Base-by-base conservation (phyloP, 2,888 invertebrate species). In the Morpho achilles region DNA sequence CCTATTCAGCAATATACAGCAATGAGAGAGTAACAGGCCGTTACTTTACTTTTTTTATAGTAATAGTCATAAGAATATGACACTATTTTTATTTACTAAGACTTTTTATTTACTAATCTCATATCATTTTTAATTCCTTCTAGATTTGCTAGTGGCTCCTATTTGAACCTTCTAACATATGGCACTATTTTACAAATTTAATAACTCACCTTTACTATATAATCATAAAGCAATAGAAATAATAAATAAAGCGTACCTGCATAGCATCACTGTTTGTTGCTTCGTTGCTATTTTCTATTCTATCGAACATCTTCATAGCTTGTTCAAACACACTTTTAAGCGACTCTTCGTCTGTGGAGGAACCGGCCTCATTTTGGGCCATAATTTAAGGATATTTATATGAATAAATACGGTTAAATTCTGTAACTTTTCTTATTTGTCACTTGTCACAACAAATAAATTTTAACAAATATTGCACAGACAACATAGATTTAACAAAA, bases 251-350 rank as follows among this genome's bases (percentile, higher is more conserved):
- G 9, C 68, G 64, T 66, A 96, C 96, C 91, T 96, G 96, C 67
- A 94, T 91, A 72, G 93, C 87, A 41, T 91, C 80, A 69, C 94
- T 94, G 73, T 95, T 95, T 7, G 94, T 95, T 0, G 95, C 91
- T 73, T 95, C 93, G 42, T 92, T 90, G 1, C 93, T 91, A 60
- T 92, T 93, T 69, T 94, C 93, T 60, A 96, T 87, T 55, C 84
- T 89, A 62, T 95, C 93, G 69, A 92, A 95, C 52, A 94, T 69
- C 67, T 93, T 92, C 87, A 96, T 93, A 3, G 93, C 96, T 67
- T 93, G 92, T 56, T 95, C 92, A 75, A 95, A 96, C 8, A 95
- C 74, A 63, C 77, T 70, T 58, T 74, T 80, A 52, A 89, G 67
- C 3, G 81, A 69, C 61, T 85, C 84, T 7, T 82, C 87, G 7